Base-by-base conservation (phyloP, 64 coral and sea anemone species). In the Stichodactyla mertensii region DNA sequence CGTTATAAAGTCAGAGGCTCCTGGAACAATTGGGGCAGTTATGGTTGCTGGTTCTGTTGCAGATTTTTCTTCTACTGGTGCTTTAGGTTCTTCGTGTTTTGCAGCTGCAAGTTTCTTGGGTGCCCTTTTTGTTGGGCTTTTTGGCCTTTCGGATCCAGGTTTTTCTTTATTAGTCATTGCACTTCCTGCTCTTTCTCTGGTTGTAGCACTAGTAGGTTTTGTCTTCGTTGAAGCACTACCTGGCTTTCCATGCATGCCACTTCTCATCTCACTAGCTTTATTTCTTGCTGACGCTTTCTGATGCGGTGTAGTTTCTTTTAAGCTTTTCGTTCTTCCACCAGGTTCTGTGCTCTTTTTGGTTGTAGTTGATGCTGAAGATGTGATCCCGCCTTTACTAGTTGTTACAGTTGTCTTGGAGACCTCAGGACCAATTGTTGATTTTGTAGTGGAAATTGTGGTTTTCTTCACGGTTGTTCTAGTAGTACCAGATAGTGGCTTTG, bases 321-420 rank as follows among this genome's bases (percentile, higher is more conserved):
- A 28, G 28, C 57, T 16, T n/a, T 64, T 59, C 6, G 26, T 28
- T 66, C 67, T 86, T 8, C 52, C 62, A 20, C 81, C 64, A 77
- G 61, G 8, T 18, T 87, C 58, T 3, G 71, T 77, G 28, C 58
- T 55, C 59, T 78, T 61, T 64, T 66, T 89, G 59, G 20, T 77
- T 14, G 88, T 89, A 58, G 88, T 77, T 18, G 81, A 77, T n/a
- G 88, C 60, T 22, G 64, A 51, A 84, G 82, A 83, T 15, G 52
- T 19, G 7, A 51, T 27, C 18, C 88, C 82, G 23, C 52, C 77
- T 14, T 77, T 82, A 16, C 5, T 89, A 77, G 55, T 59, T 15
- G 61, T 77, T n/a, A 22, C 55, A 16, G 81, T 58, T n/a, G 88
- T 89, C 20, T 87, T 71, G 6, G 86, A 55, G 71, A 58, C 84